Base-by-base conservation (phyloP, 2,888 invertebrate genomes). In the Eudasyphora cyanicolor region DNA sequence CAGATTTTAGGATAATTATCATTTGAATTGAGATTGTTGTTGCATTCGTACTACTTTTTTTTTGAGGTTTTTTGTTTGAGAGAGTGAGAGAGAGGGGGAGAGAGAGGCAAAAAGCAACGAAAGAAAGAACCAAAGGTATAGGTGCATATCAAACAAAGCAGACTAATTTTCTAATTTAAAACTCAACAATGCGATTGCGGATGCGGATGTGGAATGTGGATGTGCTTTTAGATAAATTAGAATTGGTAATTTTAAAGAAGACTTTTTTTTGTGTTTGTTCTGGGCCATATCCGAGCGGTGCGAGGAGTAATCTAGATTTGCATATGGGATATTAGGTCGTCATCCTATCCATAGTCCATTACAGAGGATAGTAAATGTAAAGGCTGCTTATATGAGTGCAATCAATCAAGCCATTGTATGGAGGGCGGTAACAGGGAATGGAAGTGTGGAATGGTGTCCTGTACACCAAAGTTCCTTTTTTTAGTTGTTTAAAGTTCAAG, bases 1-100 rank as follows among this genome's bases (percentile, higher is more conserved):
- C 42, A 67, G 67, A 67, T 67, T 67, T 67, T 67, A 67, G 67
- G 67, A 67, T 67, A 67, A 67, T 67, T 67, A 67, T 67, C 12
- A 42, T 67, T 19, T 24, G 42, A 21, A 7, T 64, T 21, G 17
- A 21, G 1, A 38, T 57, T 32, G 62, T 19, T 62, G 29, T 62
- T 6, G 29, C 14, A 27, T 24, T 57, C 32, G 60, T 14, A 45
- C 45, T 45, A 45, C 45, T 14, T 57, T 27, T 54, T 24, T 24
- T 32, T 19, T 21, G 35, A 10, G 7, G 2, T 17, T 32, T 32
- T 4, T 67, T 67, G 67, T 24, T 54, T 54, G n/a, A n/a, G n/a
- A n/a, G n/a, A n/a, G n/a, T n/a, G n/a, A n/a, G n/a, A n/a, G n/a
- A n/a, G n/a, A n/a, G n/a, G 60, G 27, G 60, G 24, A 60, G 54